Evolutionary conservation across 2,797 vertebrate species (phyloP).

Genomic region (Coilia nasus): DNA sequence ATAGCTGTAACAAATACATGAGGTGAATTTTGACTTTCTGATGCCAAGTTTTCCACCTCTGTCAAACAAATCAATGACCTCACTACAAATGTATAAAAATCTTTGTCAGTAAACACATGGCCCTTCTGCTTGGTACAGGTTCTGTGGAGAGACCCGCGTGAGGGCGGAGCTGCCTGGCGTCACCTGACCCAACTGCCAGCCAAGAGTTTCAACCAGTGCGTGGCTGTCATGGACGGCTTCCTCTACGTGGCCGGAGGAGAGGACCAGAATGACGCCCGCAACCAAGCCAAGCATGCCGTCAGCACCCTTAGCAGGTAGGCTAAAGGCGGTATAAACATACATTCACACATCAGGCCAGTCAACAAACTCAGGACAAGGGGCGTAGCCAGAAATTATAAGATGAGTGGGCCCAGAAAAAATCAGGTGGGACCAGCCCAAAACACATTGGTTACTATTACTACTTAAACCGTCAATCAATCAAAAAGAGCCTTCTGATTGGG

Average conservation of each 20-base stretch:
- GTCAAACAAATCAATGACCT: neutral
- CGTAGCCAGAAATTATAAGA: too few species aligned
- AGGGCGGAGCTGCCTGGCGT: conserved; percentile 78
- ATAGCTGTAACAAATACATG: too few species aligned
- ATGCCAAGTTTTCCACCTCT: too few species aligned
- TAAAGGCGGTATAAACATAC: neutral
- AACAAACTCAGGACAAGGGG: neutral
- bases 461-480: too few species aligned
- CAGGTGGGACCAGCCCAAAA: too few species aligned
- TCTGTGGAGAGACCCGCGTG: conserved; percentile 79
- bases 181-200: conserved; percentile 84
- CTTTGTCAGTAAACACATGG: neutral
- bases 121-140: conserved; percentile 61
- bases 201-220: conserved; percentile 88
- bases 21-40: too few species aligned
- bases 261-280: conserved; percentile 85
- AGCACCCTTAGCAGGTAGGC: conserved; percentile 82
- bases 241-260: conserved; percentile 84
- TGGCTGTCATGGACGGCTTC: conserved; percentile 87
- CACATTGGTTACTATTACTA: too few species aligned
- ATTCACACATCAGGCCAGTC: neutral
- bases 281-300: conserved; percentile 86
- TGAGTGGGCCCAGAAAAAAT: too few species aligned
- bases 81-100: neutral
- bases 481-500: too few species aligned